Evolutionary conservation across 1,140 invertebrate species (phyloP).

Genomic region (Lepidurus apus): DNA sequence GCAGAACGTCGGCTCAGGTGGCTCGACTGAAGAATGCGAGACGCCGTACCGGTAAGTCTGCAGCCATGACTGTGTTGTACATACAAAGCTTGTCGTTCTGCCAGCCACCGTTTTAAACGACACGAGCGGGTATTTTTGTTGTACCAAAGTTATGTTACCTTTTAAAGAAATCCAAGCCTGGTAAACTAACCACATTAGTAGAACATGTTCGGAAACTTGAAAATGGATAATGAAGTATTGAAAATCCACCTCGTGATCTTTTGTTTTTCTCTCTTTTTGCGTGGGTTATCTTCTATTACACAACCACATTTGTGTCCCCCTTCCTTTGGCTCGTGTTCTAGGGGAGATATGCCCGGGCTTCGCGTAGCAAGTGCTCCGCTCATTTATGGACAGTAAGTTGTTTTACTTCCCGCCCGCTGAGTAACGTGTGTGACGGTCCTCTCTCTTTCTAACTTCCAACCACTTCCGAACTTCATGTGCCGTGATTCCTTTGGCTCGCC

Average conservation of each 20-base stretch:
- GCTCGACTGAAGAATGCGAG: constrained; percentile 47
- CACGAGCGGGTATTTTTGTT: no score
- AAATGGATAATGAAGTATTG: no score
- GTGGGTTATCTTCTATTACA: neutral
- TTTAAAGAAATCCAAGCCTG: no score
- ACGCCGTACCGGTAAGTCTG: constrained; percentile 63
- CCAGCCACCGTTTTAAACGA: no score
- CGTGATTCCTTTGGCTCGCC: constrained; percentile 29
- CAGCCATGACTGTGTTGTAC: neutral
- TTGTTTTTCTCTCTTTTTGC: no score
- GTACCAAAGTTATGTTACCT: no score
- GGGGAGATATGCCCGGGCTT: constrained; percentile 33
- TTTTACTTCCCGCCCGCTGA: neutral
- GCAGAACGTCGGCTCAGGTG: constrained; percentile 42
- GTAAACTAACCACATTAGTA: no score
- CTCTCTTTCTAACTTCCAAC: neutral
- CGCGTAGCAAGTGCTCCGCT: constrained; percentile 27
- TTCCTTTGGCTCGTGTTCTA: constrained; percentile 21
- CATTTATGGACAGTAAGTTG: constrained; percentile 33
- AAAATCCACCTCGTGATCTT: no score
- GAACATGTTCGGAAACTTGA: no score
- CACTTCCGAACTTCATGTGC: neutral
- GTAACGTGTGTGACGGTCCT: constrained; percentile 1
- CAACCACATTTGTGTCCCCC: neutral
- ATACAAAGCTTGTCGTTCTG: neutral